These are phyloP conservation scores for Oryzias celebensis DNA, from an alignment of 2,113 vertebrate genomes.

Conservation along the genomic window DNA sequence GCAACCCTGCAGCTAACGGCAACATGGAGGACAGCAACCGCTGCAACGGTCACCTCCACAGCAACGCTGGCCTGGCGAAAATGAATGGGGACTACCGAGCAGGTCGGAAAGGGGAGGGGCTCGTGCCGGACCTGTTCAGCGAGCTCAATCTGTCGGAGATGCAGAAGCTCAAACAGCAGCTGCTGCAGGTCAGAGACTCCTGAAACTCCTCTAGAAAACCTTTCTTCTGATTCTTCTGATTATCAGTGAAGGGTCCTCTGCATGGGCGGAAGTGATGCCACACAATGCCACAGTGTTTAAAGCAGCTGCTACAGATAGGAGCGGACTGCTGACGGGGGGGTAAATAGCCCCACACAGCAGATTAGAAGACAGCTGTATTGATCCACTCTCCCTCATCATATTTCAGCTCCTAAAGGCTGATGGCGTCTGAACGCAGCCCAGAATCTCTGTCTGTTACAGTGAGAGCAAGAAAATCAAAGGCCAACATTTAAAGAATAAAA, in stretches of 20 bases:
- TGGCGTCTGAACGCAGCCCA: neutral
- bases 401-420: conserved; percentile 9
- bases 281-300: conserved; percentile 1
- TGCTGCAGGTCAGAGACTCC: conserved; percentile 85
- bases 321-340: neutral
- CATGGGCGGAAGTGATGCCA: neutral
- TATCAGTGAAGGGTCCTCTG: neutral
- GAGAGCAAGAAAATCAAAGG: neutral
- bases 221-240: neutral
- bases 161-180: conserved; percentile 97
- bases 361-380: neutral
- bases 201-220: too few species aligned
- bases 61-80: conserved; percentile 79
- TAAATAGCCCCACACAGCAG: conserved; percentile 1
- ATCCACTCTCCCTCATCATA: neutral
- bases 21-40: conserved; percentile 80
- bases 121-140: conserved; percentile 95
- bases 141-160: conserved; percentile 98
- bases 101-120: conserved; percentile 84
- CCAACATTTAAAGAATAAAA: neutral
- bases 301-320: neutral
- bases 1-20: conserved; percentile 81
- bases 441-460: neutral
- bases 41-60: conserved; percentile 83
- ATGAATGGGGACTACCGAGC: conserved; percentile 85